Base-by-base conservation (phyloP, 2,113 vertebrate species). In the Aplodontia rufa region DNA sequence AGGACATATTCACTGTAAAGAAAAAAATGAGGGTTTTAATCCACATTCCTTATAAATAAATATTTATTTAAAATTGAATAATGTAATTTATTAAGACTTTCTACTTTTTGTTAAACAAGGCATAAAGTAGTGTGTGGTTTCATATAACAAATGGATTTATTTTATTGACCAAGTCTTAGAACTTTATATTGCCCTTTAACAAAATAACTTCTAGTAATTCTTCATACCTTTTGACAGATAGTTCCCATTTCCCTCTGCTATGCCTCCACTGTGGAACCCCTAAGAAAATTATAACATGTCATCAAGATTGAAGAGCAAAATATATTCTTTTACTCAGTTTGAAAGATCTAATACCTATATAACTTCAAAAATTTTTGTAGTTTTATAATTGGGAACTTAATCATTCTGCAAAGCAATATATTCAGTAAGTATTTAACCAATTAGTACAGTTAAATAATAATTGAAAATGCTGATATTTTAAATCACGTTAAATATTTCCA, bases 241-340 rank as follows among this genome's bases (percentile, higher is more conserved):
- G 3, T 74, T 97, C 51, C 85, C 10, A 51, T 94, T 97, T 96
- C 45, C 42, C 9, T 49, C 35, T 72, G 19, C 72, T 96, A 68
- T 45, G 22, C 4, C 90, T 42, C 78, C 32, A 94, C 9, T 97
- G 19, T 83, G 83, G 45, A 96, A 97, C 28, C 71, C 66, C 78
- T n/a, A 89, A 87, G 58, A 95, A 74, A 97, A 79, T 87, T 97
- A 93, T 42, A 96, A 98, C 97, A 96, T 86, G 49, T 64, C 79
- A 81, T 74, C 32, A 96, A 96, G 85, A 87, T 80, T 83, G 40
- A 98, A 35, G 35, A 87, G 85, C 83, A 82, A 96, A 68, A 96
- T 83, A 69, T 0, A 87, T 89, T 95, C 12, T 62, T 96, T 91
- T 66, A 32, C n/a, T 89, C 42, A 87, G 12, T n/a, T 93, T 93